Percentiles rank a stretch among this genome's conserved stretches.
Evolutionary conservation across 2,113 vertebrate genomes (phyloP).

Genomic region (Coptodon rendalli): DNA sequence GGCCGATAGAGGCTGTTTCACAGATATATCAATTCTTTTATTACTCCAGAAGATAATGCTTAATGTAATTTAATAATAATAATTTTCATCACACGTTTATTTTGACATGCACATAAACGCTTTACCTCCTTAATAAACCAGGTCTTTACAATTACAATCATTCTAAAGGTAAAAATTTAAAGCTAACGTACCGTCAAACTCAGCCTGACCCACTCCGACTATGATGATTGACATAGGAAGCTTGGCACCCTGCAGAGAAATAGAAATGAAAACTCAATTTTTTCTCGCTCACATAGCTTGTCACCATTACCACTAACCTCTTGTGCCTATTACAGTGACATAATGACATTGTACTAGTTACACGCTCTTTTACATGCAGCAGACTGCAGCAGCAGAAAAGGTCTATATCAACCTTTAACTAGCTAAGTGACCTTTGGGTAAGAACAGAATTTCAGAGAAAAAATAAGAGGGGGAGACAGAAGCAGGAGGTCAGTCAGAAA

Average conservation of each 20-base stretch:
- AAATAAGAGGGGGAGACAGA: neutral
- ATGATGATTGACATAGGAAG: conserved; percentile 71
- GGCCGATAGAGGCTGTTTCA: neutral
- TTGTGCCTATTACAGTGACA: neutral
- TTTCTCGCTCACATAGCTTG: neutral
- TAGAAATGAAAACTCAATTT: neutral
- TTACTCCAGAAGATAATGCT: neutral
- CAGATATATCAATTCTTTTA: neutral
- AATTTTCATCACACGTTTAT: neutral
- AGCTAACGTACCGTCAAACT: conserved; percentile 60
- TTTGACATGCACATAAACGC: neutral
- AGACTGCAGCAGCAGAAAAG: neutral
- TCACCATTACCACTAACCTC: neutral
- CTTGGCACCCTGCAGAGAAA: conserved; percentile 59
- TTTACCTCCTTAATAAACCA: neutral
- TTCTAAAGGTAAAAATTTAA: neutral
- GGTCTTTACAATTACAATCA: neutral
- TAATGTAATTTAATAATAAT: neutral
- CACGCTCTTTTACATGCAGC: neutral
- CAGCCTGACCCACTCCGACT: conserved; percentile 69
- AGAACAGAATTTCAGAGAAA: neutral
- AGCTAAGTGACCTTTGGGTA: neutral
- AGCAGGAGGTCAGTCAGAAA: neutral
- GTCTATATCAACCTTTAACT: neutral
- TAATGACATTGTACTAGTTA: neutral